Conservation (phyloP, 2,888 invertebrate species). For the Agrotis ipsilon region DNA sequence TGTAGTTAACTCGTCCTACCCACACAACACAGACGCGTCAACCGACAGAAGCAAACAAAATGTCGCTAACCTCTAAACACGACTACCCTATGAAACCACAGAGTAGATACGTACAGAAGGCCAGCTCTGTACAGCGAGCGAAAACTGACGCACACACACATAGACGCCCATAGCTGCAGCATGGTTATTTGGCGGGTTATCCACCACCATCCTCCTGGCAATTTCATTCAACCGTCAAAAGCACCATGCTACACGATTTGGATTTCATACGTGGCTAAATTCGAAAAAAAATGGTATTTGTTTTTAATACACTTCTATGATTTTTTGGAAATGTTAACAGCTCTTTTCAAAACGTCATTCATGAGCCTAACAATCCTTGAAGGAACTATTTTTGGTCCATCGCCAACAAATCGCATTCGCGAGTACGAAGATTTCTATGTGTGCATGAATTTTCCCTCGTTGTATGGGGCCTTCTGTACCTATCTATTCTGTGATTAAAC, state of each 20-base stretch:
- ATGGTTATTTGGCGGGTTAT: neutral
- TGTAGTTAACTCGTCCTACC: slow-evolving; percentile 59
- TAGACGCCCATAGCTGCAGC: slow-evolving; percentile 1
- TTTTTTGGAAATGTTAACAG: neutral
- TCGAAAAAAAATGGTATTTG: neutral
- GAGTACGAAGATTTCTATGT: slow-evolving; percentile 4
- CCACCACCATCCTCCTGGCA: neutral
- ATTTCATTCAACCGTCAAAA: neutral
- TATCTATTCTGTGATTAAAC: slow-evolving; percentile 47
- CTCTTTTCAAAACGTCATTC: neutral
- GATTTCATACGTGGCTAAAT: neutral
- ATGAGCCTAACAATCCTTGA: too few species aligned
- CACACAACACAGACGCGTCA: slow-evolving; percentile 65
- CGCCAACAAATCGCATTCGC: neutral
- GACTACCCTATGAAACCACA: slow-evolving; percentile 62
- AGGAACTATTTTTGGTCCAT: neutral
- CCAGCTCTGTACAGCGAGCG: neutral
- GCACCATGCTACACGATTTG: neutral
- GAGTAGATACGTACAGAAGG: slow-evolving; percentile 35
- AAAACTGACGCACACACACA: slow-evolving; percentile 17
- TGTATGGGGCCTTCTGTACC: slow-evolving; percentile 10
- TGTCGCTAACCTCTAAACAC: slow-evolving; percentile 67
- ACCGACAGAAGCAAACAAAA: slow-evolving; percentile 68
- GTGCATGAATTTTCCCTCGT: slow-evolving; percentile 12
- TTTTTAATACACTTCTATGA: too few species aligned